Percentiles rank a stretch among this genome's conserved stretches.
These are phyloP conservation scores for Apotomis turbidana DNA, from an alignment of 2,888 invertebrate species.

Conservation along the genomic window DNA sequence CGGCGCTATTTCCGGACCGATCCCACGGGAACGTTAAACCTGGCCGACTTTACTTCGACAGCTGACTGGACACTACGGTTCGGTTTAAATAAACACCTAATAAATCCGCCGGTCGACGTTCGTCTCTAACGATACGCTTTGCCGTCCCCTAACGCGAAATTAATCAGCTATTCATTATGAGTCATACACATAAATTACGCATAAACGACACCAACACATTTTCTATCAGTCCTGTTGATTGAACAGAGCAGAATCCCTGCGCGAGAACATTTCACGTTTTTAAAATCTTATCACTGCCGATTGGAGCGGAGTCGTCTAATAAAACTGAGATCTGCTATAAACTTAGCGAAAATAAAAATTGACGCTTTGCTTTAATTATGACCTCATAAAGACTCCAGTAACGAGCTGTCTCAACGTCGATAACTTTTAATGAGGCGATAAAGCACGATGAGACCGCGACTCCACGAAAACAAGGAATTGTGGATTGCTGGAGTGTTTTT, in stretches of 20 bases:
- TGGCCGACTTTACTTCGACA: slow-evolving; percentile 55
- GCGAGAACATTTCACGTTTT: neutral
- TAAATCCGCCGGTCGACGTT: slow-evolving; percentile 28
- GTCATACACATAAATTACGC: slow-evolving; percentile 21
- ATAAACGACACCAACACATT: slow-evolving; percentile 17
- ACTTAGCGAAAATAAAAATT: slow-evolving; percentile 30
- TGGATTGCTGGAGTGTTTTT: slow-evolving; percentile 37
- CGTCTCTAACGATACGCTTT: slow-evolving; percentile 21
- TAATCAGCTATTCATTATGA: slow-evolving; percentile 21
- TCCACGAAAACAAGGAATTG: slow-evolving; percentile 38
- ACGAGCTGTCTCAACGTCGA: slow-evolving; percentile 38
- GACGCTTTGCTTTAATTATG: slow-evolving; percentile 38
- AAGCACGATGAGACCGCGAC: slow-evolving; percentile 35
- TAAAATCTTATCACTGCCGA: neutral
- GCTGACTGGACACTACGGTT: slow-evolving; percentile 50
- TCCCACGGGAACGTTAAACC: slow-evolving; percentile 61
- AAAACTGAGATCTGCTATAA: slow-evolving; percentile 31
- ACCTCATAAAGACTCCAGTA: slow-evolving; percentile 31
- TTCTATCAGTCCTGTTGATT: slow-evolving; percentile 4
- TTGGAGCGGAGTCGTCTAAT: slow-evolving; percentile 18
- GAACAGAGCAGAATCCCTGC: slow-evolving; percentile 12
- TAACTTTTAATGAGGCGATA: slow-evolving; percentile 41
- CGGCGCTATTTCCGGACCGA: slow-evolving; percentile 70
- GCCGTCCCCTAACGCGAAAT: slow-evolving; percentile 15
- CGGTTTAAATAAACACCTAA: slow-evolving; percentile 38